These are phyloP conservation scores for Helobdella robusta DNA, from an alignment of 2,888 invertebrate genomes.

Conservation along the genomic window DNA sequence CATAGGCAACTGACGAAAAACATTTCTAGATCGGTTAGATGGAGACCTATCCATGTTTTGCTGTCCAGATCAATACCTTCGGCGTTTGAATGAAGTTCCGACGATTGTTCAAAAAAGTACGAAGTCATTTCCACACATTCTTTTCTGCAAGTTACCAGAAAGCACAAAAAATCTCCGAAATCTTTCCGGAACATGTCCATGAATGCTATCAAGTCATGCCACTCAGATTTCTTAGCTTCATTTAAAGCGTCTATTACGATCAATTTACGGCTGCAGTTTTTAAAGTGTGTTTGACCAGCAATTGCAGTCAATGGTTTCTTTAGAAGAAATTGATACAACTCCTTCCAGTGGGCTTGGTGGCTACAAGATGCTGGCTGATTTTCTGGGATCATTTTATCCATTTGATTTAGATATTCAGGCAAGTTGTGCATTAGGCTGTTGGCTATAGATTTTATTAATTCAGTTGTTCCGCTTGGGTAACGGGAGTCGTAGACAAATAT, in stretches of 20 bases:
- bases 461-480: constrained; percentile 10
- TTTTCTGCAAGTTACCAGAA: constrained; percentile 21
- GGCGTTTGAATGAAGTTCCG: background rate
- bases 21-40: constrained; percentile 24
- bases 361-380: background rate
- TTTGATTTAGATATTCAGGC: constrained; percentile 15
- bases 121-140: constrained; percentile 9
- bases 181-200: constrained; percentile 21
- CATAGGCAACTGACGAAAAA: constrained; percentile 21
- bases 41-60: constrained; percentile 24
- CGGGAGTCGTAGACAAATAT: constrained; percentile 21
- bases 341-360: constrained; percentile 12
- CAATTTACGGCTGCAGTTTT: background rate
- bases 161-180: constrained; percentile 19
- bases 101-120: background rate
- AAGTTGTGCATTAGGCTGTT: constrained; percentile 21
- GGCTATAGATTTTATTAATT: constrained; percentile 23
- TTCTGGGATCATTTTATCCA: constrained; percentile 20
- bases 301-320: constrained; percentile 17
- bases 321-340: constrained; percentile 21
- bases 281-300: constrained; percentile 1
- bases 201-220: constrained; percentile 18
- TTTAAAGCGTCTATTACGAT: constrained; percentile 19
- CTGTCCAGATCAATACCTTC: constrained; percentile 24
- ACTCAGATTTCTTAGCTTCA: constrained; percentile 11